Conservation (phyloP, 1,140 invertebrate genomes). For the Tetraneura akinire region DNA sequence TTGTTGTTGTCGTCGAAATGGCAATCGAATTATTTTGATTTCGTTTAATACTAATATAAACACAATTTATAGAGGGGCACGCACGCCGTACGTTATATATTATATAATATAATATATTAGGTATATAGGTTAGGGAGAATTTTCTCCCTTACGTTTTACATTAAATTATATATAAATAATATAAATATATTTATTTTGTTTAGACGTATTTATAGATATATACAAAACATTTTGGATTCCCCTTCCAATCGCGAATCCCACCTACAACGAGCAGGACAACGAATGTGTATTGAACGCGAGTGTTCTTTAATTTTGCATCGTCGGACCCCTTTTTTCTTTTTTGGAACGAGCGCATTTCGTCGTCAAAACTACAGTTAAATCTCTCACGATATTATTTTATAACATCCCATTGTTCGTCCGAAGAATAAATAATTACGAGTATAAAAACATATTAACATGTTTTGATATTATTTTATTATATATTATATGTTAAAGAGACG, state of each 20-base stretch:
- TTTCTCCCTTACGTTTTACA: background rate
- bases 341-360: background rate
- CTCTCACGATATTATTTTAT: background rate
- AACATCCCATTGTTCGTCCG: background rate
- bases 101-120: too few species aligned
- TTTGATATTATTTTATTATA: background rate
- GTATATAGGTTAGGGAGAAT: background rate
- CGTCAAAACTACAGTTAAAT: background rate
- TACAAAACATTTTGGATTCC: background rate
- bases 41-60: background rate
- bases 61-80: too few species aligned
- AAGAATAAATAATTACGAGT: background rate
- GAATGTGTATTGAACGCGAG: too few species aligned
- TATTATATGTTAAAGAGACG: background rate
- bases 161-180: background rate
- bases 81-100: too few species aligned
- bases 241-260: background rate
- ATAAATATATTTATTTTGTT: background rate
- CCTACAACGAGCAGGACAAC: background rate
- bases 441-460: too few species aligned
- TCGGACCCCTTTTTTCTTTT: background rate
- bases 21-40: background rate
- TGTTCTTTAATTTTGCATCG: background rate
- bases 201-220: background rate
- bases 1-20: background rate